Percentiles rank a stretch among this genome's conserved stretches.
Conservation (phyloP, 2,797 vertebrate genomes). For the Sebastes miniatus region DNA sequence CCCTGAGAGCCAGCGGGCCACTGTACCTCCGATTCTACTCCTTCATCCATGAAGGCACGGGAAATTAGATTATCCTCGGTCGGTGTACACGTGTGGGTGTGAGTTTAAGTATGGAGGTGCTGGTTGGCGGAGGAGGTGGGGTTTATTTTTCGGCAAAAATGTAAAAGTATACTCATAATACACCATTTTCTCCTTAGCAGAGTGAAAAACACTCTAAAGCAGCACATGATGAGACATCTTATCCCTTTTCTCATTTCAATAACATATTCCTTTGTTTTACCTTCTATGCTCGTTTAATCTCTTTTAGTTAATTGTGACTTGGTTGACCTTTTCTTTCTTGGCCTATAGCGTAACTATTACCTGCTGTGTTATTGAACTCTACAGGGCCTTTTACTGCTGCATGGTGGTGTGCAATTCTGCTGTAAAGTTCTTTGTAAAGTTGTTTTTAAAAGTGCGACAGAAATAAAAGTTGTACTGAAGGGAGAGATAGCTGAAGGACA, state of each 20-base stretch:
- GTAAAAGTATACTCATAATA: neutral
- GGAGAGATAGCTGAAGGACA: neutral
- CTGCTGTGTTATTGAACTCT: constrained; percentile 16
- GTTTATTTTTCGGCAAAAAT: constrained; percentile 11
- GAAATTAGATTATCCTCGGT: constrained; percentile 52
- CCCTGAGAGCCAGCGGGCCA: constrained; percentile 42
- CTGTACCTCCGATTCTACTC: constrained; percentile 43
- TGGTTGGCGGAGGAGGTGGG: neutral
- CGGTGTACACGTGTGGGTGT: constrained; percentile 19
- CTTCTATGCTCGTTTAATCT: neutral
- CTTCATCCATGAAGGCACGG: constrained; percentile 54
- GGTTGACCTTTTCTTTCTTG: constrained; percentile 14
- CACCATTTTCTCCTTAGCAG: neutral
- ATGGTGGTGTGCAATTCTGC: neutral
- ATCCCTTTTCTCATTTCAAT: constrained; percentile 9
- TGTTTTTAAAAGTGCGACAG: neutral
- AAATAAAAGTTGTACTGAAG: neutral
- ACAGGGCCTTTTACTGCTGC: neutral
- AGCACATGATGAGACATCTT: neutral
- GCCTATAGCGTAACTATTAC: neutral
- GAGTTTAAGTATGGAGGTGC: constrained; percentile 9
- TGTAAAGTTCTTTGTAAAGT: neutral
- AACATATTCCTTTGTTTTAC: neutral
- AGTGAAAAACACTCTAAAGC: neutral
- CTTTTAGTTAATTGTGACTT: neutral